A percentile compares a stretch with the other conserved stretches of the same genome.
These are phyloP conservation scores for Ceratina calcarata DNA, from an alignment of 1,140 invertebrate genomes.

Conservation along the genomic window DNA sequence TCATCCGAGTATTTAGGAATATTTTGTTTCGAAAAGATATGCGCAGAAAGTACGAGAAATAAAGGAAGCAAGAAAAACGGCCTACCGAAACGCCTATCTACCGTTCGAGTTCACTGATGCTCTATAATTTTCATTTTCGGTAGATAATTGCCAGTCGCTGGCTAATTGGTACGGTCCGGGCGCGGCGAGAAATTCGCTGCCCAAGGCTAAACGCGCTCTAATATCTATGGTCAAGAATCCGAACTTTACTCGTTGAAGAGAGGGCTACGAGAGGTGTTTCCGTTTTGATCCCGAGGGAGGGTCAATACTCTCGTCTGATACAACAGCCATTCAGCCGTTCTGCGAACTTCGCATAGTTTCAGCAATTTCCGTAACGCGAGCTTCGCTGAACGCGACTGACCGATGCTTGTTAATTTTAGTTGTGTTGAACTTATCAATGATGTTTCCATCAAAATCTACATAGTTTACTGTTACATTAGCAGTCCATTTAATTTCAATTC, in stretches of 20 bases:
- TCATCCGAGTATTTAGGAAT: too few species aligned
- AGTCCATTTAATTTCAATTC: too few species aligned
- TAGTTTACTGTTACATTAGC: too few species aligned
- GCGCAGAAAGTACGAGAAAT: neutral
- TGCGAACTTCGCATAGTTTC: conserved; percentile 13
- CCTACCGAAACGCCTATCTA: conserved; percentile 11
- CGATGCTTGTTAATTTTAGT: too few species aligned
- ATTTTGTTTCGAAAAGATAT: too few species aligned
- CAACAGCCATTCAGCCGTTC: conserved; percentile 6
- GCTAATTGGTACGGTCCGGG: conserved; percentile 63
- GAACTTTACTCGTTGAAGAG: conserved; percentile 22
- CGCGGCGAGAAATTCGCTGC: conserved; percentile 21
- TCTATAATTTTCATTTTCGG: conserved; percentile 74
- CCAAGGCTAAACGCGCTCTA: conserved; percentile 47
- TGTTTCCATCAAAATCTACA: too few species aligned
- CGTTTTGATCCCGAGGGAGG: conserved; percentile 30
- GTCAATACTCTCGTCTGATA: conserved; percentile 34
- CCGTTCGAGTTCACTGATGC: neutral
- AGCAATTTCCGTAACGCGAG: too few species aligned
- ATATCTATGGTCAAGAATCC: conserved; percentile 28
- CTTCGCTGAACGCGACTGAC: too few species aligned
- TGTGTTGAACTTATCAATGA: too few species aligned
- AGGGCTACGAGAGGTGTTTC: conserved; percentile 27
- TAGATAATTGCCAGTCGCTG: conserved; percentile 65
- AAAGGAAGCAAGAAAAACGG: neutral